These are phyloP conservation scores for Anastrepha ludens DNA, from an alignment of 1,140 invertebrate genomes.

Conservation along the genomic window DNA sequence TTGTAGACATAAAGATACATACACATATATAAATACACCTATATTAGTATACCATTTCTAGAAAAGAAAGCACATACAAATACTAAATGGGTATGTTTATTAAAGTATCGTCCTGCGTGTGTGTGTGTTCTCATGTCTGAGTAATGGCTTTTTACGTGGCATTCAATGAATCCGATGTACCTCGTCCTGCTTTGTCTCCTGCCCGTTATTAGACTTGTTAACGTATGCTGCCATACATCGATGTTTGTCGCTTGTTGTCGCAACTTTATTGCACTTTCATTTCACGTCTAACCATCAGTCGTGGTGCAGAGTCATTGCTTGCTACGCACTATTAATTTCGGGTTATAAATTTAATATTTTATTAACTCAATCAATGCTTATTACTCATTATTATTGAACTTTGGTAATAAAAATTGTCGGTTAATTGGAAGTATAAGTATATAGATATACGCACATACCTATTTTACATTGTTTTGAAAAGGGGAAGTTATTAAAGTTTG, in stretches of 20 bases:
- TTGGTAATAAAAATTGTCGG: conserved; percentile 39
- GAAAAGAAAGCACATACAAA: too few species aligned
- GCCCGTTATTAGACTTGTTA: conserved; percentile 2
- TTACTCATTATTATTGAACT: conserved; percentile 44
- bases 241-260: conserved; percentile 3
- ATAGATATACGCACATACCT: neutral
- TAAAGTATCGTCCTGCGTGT: too few species aligned
- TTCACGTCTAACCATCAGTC: neutral
- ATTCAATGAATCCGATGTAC: neutral
- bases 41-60: too few species aligned
- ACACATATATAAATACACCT: too few species aligned
- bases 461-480: neutral
- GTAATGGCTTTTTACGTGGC: neutral
- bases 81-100: too few species aligned
- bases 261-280: neutral
- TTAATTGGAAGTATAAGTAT: conserved; percentile 23
- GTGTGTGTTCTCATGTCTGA: neutral
- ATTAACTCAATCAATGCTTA: conserved; percentile 44
- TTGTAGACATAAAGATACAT: neutral
- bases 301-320: neutral
- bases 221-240: conserved; percentile 33
- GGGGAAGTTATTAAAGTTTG: neutral
- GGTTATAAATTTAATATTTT: conserved; percentile 45
- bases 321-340: conserved; percentile 39
- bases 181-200: neutral